phyloP scores from a whole-genome alignment of 2,113 vertebrate species.

The Lathamus discolor region DNA sequence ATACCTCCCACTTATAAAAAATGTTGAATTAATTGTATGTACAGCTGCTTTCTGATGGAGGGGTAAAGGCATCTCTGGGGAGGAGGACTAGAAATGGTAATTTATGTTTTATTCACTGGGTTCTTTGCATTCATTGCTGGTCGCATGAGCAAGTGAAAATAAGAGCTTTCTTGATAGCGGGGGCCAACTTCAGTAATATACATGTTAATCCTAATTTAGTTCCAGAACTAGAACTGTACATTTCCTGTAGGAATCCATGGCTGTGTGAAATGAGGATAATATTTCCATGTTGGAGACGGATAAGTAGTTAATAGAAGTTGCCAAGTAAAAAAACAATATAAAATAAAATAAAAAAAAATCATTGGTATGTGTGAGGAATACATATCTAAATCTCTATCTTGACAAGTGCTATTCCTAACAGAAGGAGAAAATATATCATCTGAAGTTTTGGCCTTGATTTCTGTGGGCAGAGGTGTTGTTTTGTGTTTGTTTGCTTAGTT shows the following conservation, averaged over 20 bases:
- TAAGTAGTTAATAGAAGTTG: background rate
- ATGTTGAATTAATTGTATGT: background rate
- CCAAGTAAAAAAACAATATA: background rate
- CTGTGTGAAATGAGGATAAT: background rate
- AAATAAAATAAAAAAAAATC: background rate
- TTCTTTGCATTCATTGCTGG: background rate
- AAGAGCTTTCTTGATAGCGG: background rate
- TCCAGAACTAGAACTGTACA: background rate
- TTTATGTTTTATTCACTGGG: background rate
- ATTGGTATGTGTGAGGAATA: background rate
- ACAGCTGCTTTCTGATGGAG: background rate
- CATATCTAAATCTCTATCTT: background rate
- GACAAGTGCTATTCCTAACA: background rate
- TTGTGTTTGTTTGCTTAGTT: background rate
- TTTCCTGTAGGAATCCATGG: background rate
- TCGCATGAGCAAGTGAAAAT: background rate
- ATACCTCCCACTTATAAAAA: background rate
- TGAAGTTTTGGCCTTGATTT: background rate
- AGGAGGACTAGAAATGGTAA: background rate
- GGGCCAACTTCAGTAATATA: background rate
- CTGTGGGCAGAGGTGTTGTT: fast-evolving
- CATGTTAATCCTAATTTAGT: background rate
- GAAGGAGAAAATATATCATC: background rate
- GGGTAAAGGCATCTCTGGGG: background rate
- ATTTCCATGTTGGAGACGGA: background rate